Evolutionary conservation across 2,888 invertebrate genomes (phyloP).

Genomic region (Metallyticus violacea): DNA sequence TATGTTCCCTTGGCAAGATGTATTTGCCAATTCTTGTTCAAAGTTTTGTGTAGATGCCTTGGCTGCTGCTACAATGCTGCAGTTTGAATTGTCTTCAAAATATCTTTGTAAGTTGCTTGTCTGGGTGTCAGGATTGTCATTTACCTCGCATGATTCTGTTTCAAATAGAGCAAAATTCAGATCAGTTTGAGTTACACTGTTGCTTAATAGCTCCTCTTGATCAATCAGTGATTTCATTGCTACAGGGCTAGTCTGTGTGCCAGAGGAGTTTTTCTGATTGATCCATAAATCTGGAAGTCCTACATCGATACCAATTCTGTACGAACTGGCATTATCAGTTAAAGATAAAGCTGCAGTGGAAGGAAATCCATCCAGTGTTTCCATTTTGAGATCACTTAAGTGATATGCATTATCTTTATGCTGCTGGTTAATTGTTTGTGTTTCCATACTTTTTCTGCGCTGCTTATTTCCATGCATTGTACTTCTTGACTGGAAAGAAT

Average conservation of each 20-base stretch:
- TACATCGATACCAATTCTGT: neutral
- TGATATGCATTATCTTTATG: neutral
- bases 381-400: neutral
- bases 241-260: constrained; percentile 46
- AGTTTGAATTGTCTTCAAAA: constrained; percentile 26
- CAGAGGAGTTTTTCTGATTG: constrained; percentile 43
- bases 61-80: constrained; percentile 10
- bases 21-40: constrained; percentile 37
- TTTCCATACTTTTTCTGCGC: constrained; percentile 32
- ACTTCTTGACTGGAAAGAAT: constrained; percentile 14
- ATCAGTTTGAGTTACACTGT: constrained; percentile 41
- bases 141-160: constrained; percentile 8
- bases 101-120: constrained; percentile 30
- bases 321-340: neutral
- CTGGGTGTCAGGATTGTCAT: constrained; percentile 37
- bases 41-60: constrained; percentile 29
- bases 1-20: constrained; percentile 39
- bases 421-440: constrained; percentile 20
- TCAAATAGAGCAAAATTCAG: constrained; percentile 34
- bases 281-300: constrained; percentile 31
- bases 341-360: neutral
- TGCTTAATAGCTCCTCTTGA: constrained; percentile 41
- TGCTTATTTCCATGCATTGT: constrained; percentile 15
- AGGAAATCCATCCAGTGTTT: neutral
- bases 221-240: constrained; percentile 36